phyloP scores from a whole-genome alignment of 2,797 vertebrate species.

The Manis crassicaudata region DNA sequence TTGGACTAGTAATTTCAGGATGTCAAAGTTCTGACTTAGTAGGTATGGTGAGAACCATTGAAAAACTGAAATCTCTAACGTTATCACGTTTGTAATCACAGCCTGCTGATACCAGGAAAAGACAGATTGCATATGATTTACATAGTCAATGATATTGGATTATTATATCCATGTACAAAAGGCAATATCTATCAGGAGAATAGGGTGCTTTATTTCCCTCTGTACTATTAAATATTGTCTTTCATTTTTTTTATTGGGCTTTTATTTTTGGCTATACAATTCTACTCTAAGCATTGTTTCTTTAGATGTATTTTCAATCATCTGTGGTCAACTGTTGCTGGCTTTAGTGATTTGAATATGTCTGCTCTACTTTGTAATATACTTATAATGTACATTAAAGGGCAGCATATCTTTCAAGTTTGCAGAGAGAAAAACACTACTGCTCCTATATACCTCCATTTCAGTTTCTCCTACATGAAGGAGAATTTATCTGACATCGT shows the following conservation, averaged over 20 bases:
- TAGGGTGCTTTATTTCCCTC: fast-evolving
- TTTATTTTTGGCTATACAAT: not conserved
- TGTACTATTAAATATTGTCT: not conserved
- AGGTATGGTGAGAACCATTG: not conserved
- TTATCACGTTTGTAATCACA: not conserved
- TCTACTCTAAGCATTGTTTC: not conserved
- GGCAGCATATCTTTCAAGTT: not conserved
- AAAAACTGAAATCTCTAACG: not conserved
- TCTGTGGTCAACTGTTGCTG: not conserved
- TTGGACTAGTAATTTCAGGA: not conserved
- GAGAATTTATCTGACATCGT: not conserved
- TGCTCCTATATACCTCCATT: not conserved
- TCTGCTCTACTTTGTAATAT: not conserved
- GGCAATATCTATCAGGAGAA: not conserved
- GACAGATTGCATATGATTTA: not conserved
- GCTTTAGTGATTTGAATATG: not conserved
- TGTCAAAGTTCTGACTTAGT: not conserved
- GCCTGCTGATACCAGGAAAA: not conserved
- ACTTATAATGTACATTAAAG: not conserved
- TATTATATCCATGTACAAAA: not conserved
- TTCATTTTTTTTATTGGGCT: not conserved
- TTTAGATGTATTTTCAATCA: not conserved
- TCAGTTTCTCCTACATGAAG: not conserved
- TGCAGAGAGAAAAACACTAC: not conserved
- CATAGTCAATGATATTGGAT: not conserved